Evolutionary conservation across 2,888 invertebrate species (phyloP).

Genomic region (Hydriomena furcata): DNA sequence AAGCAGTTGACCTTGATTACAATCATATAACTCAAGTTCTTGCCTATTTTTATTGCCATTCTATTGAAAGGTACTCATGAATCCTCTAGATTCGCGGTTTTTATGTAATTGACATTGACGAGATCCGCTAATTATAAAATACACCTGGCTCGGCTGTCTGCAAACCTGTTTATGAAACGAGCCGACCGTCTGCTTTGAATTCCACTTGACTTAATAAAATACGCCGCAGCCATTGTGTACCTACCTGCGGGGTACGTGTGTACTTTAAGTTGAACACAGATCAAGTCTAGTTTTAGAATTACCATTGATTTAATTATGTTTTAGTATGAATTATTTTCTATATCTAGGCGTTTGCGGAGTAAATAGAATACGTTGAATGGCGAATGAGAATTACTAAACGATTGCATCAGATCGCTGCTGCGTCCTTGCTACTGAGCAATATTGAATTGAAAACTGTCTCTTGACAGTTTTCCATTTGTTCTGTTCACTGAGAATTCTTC

Average conservation of each 20-base stretch:
- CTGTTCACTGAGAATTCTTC: neutral
- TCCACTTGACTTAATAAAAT: conserved; percentile 16
- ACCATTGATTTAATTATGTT: too few species aligned
- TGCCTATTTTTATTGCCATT: conserved; percentile 10
- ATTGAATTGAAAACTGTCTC: neutral
- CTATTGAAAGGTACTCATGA: conserved; percentile 38
- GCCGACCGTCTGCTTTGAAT: conserved; percentile 12
- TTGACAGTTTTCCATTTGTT: conserved; percentile 9
- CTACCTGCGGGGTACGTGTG: neutral
- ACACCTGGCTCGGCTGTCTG: conserved; percentile 48
- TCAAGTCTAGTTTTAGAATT: too few species aligned
- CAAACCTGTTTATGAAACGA: conserved; percentile 43
- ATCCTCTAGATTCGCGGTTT: conserved; percentile 42
- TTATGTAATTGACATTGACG: conserved; percentile 52
- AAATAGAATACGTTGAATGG: too few species aligned
- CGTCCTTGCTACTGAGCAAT: neutral
- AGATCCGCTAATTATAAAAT: conserved; percentile 48
- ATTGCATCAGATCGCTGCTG: neutral
- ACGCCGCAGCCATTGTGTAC: conserved; percentile 11
- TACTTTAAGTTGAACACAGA: neutral
- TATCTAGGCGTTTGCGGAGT: too few species aligned
- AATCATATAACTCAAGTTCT: neutral
- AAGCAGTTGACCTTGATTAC: neutral
- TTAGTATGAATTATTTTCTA: too few species aligned
- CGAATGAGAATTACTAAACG: too few species aligned